Evolutionary conservation across 2,113 vertebrate species (phyloP), one percentile per base, ranked within the genome.

Genomic region (Phalacrocorax aristotelis): DNA sequence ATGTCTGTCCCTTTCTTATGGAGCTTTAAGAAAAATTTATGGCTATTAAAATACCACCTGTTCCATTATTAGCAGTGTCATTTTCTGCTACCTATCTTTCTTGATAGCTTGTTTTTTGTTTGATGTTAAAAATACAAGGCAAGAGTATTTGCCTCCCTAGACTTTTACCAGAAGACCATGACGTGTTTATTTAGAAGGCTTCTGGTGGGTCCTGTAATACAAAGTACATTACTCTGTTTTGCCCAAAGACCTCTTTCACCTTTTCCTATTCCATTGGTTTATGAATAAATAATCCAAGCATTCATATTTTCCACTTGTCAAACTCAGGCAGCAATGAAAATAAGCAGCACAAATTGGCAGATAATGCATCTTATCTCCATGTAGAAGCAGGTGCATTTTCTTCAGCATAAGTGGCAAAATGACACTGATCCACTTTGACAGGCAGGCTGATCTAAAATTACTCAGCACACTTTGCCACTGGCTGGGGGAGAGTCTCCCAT

Each of bases 371-470:
- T 97, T 98, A 98, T 98, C 98, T 98, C 97, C 97, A 98, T 98
- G 97, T 96, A 90, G 97, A 98, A 98, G 98, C 97, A 98, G 98
- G 97, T 98, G 97, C 97, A 94, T 97, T 98, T 98, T 97, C 94
- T 95, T 97, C 93, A 81, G 93, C 80, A 55, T 97, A 98, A 98
- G 97, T 97, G 94, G 94, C 80, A 92, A 78, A 58, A 96, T 98
- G 98, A 99, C 82, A 97, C 93, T 98, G 98, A 98, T 98, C 96
- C 23, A 16, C 95, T 98, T 96, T 98, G 98, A 98, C 98, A 98
- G 97, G 95, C 97, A 97, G 92, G 96, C 97, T 98, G 97, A 98
- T 98, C 98, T 98, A 97, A 98, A 98, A 98, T 98, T 98, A 98
- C 97, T 97, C 97, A 97, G 96, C 97, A 97, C 77, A 98, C 95